Base-by-base conservation (phyloP, 1,140 invertebrate genomes). In the Drosophila funebris region DNA sequence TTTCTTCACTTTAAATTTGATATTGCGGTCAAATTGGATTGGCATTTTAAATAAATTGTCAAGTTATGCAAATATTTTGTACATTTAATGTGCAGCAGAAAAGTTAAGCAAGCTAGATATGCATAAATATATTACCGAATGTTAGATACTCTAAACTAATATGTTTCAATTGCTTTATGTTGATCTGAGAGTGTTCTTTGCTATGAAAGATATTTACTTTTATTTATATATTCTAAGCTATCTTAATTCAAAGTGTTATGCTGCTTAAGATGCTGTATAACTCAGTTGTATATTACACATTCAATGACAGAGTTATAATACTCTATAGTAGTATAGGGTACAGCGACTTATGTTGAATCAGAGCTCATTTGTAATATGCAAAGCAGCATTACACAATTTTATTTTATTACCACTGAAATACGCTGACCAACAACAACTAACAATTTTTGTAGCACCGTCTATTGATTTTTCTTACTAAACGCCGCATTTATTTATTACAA, bases 401-500 rank as follows among this genome's bases (percentile, higher is more conserved):
- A 48, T 63, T 44, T 16, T 37, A 22, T 44, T 46, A n/a, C 31
- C 43, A 60, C 54, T 46, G 16, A 13, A 53, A 43, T 37, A 36
- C 16, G 36, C 33, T 44, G 46, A 62, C 36, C 44, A 43, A 62
- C 33, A 7, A 48, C 18, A 61, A 61, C 14, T n/a, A 46, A 33
- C 16, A 33, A n/a, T 16, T 33, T 46, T 29, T 20, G 27, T 33
- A 48, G 41, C 16, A 22, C 44, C 14, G 62, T 52, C 64, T 67
- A 74, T 81, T 85, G 77, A 73, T 73, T 48, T 67, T 29, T 48
- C 16, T 24, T 44, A 53, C 43, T 75, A 77, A 87, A 77, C 58
- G 60, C 69, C 70, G 64, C 75, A 64, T 88, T 87, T 88, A 88
- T 88, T 89, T 89, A 88, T 89, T 88, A 89, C 79, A 79, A 84